Evolutionary conservation across 53 echinoderm and acorn worm genomes (phyloP), one percentile per base, ranked within the genome.

Genomic region (Holothuria leucospilota): DNA sequence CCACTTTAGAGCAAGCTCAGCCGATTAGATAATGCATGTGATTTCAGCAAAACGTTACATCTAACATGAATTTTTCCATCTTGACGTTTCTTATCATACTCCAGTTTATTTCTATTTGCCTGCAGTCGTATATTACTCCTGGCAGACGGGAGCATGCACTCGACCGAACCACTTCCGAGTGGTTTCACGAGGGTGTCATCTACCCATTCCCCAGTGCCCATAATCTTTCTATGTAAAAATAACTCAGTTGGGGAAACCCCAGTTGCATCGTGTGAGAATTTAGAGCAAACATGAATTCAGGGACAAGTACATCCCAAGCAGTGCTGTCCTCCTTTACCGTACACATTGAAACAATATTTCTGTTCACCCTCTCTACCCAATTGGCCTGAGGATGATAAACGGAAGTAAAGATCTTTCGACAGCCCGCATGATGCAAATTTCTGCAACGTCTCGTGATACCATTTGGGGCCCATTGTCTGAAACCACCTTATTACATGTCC

Each of bases 401-500:
- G n/a, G n/a, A n/a, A n/a, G n/a, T n/a, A n/a, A n/a, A n/a, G n/a
- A n/a, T n/a, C n/a, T n/a, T n/a, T n/a, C n/a, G n/a, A n/a, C n/a
- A n/a, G n/a, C n/a, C n/a, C n/a, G n/a, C n/a, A n/a, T n/a, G 25
- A 69, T 69, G 69, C 69, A 69, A 1, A 28, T 18, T 38, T 69
- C 26, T 6, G 69, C 25, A 8, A 69, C 69, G 8, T 69, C 4
- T 9, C 29, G 15, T 8, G 69, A 69, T 16, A 69, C 29, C 69
- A 69, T 69, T 69, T 69, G 69, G 29, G 69, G 69, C n/a, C 9
- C 69, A 69, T 69, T 69, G 69, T 28, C 69, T 7, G 29, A 69
- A 69, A 69, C 69, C 25, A 69, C 8, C 8, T 29, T 69, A 7
- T 28, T 69, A 28, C 69, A 69, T 26, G 29, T n/a, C n/a, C n/a